A percentile compares a stretch with the other conserved stretches of the same genome.
These are phyloP conservation scores for Muschampia plurimacula DNA, from an alignment of 2,888 invertebrate species.

Conservation along the genomic window DNA sequence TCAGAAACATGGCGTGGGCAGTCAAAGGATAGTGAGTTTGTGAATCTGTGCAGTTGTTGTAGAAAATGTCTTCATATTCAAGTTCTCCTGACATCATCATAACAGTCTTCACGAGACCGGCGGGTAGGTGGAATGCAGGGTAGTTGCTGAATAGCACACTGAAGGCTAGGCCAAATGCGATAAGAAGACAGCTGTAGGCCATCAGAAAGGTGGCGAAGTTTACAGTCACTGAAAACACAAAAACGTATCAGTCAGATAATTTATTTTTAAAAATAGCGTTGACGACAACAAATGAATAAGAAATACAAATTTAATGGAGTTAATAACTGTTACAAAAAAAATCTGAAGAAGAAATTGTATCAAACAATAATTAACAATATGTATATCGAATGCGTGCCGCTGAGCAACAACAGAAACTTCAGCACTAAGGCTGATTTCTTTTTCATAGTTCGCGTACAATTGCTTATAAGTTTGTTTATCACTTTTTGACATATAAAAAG, in stretches of 20 bases:
- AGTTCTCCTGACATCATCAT: slow-evolving; percentile 96
- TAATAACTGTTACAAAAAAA: no score
- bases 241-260: not conserved
- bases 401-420: no score
- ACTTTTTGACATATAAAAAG: no score
- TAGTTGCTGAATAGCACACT: slow-evolving; percentile 93
- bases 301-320: no score
- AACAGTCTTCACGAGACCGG: slow-evolving; percentile 90
- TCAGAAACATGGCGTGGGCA: slow-evolving; percentile 90
- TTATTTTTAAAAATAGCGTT: no score
- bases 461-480: no score
- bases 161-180: slow-evolving; percentile 93
- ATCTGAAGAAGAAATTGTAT: no score
- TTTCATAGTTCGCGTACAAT: no score
- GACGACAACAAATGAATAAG: no score
- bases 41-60: slow-evolving; percentile 77
- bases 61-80: slow-evolving; percentile 94
- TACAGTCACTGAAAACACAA: slow-evolving; percentile 87
- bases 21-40: slow-evolving; percentile 89
- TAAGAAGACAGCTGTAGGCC: slow-evolving; percentile 92
- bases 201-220: slow-evolving; percentile 93
- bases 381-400: no score
- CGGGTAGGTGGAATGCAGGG: slow-evolving; percentile 88
- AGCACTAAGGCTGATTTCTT: no score
- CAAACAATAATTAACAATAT: no score